Evolutionary conservation across 2,888 invertebrate genomes (phyloP).

Genomic region (Melipona beecheii): DNA sequence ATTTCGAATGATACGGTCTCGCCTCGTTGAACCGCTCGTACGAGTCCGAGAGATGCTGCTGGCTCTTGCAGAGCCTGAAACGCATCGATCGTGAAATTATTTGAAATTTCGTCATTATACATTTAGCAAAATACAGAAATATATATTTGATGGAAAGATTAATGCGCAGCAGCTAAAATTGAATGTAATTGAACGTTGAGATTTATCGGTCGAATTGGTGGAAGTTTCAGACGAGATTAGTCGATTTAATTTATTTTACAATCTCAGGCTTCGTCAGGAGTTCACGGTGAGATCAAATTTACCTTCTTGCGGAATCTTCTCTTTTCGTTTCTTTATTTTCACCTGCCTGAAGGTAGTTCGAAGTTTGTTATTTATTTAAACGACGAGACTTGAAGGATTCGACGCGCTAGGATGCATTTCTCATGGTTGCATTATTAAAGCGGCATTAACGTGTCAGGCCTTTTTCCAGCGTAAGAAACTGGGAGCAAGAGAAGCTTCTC

Average conservation of each 20-base stretch:
- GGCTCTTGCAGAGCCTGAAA: constrained; percentile 81
- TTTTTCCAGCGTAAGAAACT: constrained; percentile 26
- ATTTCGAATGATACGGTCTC: constrained; percentile 77
- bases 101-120: too few species aligned
- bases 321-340: background rate
- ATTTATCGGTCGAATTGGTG: too few species aligned
- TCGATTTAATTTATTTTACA: too few species aligned
- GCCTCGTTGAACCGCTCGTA: constrained; percentile 79
- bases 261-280: too few species aligned
- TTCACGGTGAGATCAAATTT: background rate
- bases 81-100: too few species aligned
- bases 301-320: background rate
- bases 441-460: constrained; percentile 32
- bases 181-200: too few species aligned
- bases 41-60: constrained; percentile 81
- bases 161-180: too few species aligned
- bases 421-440: background rate
- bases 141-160: too few species aligned
- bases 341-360: too few species aligned
- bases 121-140: too few species aligned
- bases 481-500: constrained; percentile 34
- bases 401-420: background rate
- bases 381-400: background rate
- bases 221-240: too few species aligned
- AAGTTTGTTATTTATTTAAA: background rate